phyloP scores from a whole-genome alignment of 2,113 vertebrate genomes.

The Ptychochromis oligacanthus region DNA sequence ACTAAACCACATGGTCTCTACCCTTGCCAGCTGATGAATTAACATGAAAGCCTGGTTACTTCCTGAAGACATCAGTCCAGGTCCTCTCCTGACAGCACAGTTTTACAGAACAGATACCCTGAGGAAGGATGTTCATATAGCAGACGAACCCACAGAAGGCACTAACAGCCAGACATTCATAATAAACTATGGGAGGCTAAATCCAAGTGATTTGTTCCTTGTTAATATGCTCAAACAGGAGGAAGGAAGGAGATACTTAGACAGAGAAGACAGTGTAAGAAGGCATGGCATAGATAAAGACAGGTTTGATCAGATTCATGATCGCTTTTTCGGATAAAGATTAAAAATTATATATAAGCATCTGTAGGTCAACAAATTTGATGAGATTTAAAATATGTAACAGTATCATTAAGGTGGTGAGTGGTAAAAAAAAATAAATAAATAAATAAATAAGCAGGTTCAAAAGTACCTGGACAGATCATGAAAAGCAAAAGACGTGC shows the following conservation, averaged over 20 bases:
- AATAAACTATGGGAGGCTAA: conserved; percentile 49
- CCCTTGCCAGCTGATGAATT: conserved; percentile 29
- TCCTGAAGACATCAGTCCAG: conserved; percentile 35
- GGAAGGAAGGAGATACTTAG: background rate
- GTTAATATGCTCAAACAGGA: conserved; percentile 5
- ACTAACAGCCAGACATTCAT: conserved; percentile 54
- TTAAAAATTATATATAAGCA: background rate
- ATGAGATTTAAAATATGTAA: too few relatives aligned
- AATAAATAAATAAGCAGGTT: background rate
- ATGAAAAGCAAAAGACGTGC: background rate
- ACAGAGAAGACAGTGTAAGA: background rate
- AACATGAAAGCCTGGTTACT: conserved; percentile 35
- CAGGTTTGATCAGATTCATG: background rate
- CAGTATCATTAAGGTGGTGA: background rate
- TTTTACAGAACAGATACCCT: conserved; percentile 41
- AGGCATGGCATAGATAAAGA: background rate
- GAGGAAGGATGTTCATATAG: conserved; percentile 23
- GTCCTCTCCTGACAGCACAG: conserved; percentile 1
- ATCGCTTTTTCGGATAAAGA: background rate
- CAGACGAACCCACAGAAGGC: conserved; percentile 64
- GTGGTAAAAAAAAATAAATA: too few relatives aligned
- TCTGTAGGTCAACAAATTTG: too few relatives aligned
- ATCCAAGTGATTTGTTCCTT: conserved; percentile 34
- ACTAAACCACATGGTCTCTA: conserved; percentile 17
- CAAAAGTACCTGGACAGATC: background rate